These are phyloP conservation scores for Akabosia matsudoensis DNA, from an alignment of 1,140 invertebrate species.

Conservation along the genomic window DNA sequence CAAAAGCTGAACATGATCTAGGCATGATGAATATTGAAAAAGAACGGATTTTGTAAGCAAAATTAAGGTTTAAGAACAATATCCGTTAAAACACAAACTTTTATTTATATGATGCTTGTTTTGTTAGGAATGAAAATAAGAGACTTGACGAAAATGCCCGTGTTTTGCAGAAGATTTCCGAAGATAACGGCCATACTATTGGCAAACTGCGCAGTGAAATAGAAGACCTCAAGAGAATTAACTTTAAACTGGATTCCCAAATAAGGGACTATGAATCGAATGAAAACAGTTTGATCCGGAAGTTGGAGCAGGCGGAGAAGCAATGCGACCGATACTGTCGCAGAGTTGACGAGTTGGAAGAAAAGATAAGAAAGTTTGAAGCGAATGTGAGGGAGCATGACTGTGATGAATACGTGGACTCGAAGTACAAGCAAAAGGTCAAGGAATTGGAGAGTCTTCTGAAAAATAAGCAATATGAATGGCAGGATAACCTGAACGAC, in stretches of 20 bases:
- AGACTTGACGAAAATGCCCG: conserved; percentile 25
- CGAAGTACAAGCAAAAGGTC: conserved; percentile 22
- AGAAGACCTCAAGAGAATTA: conserved; percentile 17
- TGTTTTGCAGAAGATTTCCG: conserved; percentile 33
- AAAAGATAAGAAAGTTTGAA: not conserved
- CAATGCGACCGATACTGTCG: not conserved
- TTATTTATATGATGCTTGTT: not conserved
- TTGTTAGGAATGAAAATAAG: conserved; percentile 14
- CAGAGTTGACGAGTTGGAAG: conserved; percentile 22
- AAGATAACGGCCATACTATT: conserved; percentile 34
- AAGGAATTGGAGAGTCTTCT: conserved; percentile 22
- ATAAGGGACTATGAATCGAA: conserved; percentile 28
- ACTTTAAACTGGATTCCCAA: conserved; percentile 25
- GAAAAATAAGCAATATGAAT: not conserved
- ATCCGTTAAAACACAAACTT: not conserved
- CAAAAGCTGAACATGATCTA: not conserved
- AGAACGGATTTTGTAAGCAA: not conserved
- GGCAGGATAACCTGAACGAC: conserved; percentile 7
- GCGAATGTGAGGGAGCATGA: conserved; percentile 34
- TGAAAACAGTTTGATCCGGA: conserved; percentile 14
- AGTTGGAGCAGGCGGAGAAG: conserved; percentile 25
- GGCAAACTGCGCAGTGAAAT: conserved; percentile 19
- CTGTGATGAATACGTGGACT: conserved; percentile 37
- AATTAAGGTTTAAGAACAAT: not conserved
- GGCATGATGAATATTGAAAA: not conserved